Conservation (phyloP, 2,113 vertebrate species). For the Tichodroma muraria region DNA sequence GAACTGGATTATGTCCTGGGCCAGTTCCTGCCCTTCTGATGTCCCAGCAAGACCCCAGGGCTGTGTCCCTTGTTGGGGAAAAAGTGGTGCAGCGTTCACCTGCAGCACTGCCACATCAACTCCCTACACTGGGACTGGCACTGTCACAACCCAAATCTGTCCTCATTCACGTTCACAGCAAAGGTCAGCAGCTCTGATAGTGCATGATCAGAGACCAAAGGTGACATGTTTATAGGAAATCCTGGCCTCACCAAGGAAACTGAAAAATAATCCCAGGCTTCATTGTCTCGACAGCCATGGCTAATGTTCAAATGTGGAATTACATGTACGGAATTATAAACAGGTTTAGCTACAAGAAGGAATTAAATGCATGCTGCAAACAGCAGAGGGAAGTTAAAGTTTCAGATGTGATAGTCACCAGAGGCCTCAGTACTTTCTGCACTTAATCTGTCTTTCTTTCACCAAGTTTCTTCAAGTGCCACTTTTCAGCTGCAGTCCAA, state of each 20-base stretch:
- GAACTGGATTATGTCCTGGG: background rate
- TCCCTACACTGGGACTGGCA: fast-evolving
- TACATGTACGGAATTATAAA: background rate
- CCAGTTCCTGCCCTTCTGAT: background rate
- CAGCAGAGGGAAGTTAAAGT: background rate
- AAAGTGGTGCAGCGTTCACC: background rate
- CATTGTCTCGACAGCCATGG: background rate
- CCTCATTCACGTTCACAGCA: fast-evolving
- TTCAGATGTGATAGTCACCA: background rate
- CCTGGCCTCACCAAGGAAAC: background rate
- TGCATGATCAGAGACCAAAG: background rate
- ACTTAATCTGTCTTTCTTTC: conserved; percentile 11
- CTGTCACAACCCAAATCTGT: background rate
- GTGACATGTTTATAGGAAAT: background rate
- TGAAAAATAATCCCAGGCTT: background rate
- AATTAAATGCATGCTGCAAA: background rate
- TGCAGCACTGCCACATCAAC: background rate
- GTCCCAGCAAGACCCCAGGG: background rate
- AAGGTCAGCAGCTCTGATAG: background rate
- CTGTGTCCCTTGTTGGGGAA: background rate
- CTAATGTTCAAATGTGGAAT: background rate
- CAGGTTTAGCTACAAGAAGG: background rate
- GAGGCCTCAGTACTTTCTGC: background rate
- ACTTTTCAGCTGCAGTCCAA: conserved; percentile 12
- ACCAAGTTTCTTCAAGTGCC: background rate